Evolutionary conservation across 1,140 invertebrate species (phyloP).

Genomic region (Dolichoris vasculosae): DNA sequence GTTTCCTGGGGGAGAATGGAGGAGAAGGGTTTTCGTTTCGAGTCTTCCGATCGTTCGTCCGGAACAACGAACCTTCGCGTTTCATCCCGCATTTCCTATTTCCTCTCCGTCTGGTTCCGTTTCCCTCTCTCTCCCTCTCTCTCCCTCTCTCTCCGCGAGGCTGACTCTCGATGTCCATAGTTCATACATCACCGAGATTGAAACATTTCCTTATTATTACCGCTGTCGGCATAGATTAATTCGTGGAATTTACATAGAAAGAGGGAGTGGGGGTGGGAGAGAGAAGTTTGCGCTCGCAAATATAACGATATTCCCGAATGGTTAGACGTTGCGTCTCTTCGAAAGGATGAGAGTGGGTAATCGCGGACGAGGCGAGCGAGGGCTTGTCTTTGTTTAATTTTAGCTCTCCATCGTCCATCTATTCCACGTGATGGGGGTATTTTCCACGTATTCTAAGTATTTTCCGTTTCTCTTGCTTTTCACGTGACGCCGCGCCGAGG

Average conservation of each 20-base stretch:
- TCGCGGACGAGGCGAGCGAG: conserved; percentile 56
- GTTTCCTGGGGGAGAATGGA: conserved; percentile 47
- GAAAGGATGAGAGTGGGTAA: conserved; percentile 49
- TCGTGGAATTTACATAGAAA: conserved; percentile 64
- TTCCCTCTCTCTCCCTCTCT: background rate
- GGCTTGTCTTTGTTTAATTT: conserved; percentile 71
- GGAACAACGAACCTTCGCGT: conserved; percentile 54
- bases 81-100: conserved; percentile 32
- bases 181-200: conserved; percentile 74
- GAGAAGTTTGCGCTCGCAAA: conserved; percentile 44
- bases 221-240: conserved; percentile 73
- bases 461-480: conserved; percentile 53
- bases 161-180: conserved; percentile 60
- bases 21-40: too few species aligned
- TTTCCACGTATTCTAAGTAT: conserved; percentile 57
- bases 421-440: conserved; percentile 56
- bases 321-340: conserved; percentile 37
- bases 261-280: conserved; percentile 1
- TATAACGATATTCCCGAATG: conserved; percentile 51
- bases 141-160: background rate
- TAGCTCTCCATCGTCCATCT: conserved; percentile 62
- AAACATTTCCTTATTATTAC: conserved; percentile 76
- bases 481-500: background rate
- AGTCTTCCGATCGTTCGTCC: conserved; percentile 56
- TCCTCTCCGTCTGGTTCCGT: background rate